Conservation (phyloP, 2,888 invertebrate genomes). For the Theristus sp. region DNA sequence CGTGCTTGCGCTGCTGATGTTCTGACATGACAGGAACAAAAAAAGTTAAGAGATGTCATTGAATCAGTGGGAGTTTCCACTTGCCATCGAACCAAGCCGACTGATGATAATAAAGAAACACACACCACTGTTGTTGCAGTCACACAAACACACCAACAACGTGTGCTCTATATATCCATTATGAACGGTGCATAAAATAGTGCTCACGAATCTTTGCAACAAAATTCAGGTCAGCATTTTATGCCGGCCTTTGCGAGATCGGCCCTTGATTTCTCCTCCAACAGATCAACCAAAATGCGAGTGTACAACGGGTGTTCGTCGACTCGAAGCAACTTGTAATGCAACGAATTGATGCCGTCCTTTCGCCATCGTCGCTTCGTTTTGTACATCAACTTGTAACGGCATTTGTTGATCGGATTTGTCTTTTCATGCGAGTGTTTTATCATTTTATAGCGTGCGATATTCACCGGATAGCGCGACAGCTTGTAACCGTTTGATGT, state of each 20-base stretch:
- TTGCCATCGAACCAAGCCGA: no score
- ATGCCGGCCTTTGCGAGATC: neutral
- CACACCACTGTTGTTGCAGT: no score
- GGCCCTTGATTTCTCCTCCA: constrained; percentile 3
- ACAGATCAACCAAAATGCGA: constrained; percentile 7
- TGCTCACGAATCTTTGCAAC: no score
- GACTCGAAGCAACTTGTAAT: constrained; percentile 21
- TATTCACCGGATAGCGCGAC: constrained; percentile 69
- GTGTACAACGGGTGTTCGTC: constrained; percentile 6
- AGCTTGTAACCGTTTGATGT: constrained; percentile 47
- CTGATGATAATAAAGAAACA: no score
- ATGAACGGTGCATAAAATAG: no score
- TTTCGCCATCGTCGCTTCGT: constrained; percentile 30
- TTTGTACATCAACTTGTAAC: constrained; percentile 30
- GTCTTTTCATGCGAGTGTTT: constrained; percentile 62
- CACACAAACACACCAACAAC: no score
- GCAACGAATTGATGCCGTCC: constrained; percentile 34
- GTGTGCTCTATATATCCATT: no score
- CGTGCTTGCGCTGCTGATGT: no score
- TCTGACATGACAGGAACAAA: no score
- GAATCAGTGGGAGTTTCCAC: no score
- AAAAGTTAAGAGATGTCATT: no score
- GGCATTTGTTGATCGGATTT: constrained; percentile 47
- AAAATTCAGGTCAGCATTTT: no score
- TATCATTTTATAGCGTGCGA: constrained; percentile 89